Base-by-base conservation (phyloP, 1,140 invertebrate genomes). In the Calycopis cecrops region DNA sequence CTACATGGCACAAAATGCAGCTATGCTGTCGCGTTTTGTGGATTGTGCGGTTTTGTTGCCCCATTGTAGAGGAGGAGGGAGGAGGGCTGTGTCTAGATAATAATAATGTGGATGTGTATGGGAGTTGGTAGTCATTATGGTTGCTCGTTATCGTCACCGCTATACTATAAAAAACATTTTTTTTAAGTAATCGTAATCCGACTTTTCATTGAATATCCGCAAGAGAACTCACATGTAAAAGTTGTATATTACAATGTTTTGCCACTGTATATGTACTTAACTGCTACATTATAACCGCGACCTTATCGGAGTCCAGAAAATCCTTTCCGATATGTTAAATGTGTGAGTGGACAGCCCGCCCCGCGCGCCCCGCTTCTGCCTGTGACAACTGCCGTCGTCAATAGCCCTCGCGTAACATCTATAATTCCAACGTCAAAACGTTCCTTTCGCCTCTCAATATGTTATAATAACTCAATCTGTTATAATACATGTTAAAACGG, bases 331-430 rank as follows among this genome's bases (percentile, higher is more conserved):
- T 56, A 69, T 59, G 64, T 73, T 59, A 67, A 69, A 58, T 63
- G 50, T 54, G 52, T 60, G 53, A 48, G 58, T 62, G 71, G 51
- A 48, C 59, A 54, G 59, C 50, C 67, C 70, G 71, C 71, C 73
- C 77, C 71, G 76, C 79, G n/a, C 40, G 73, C 68, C 61, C 72
- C 48, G 14, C 60, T 55, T 69, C 78, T 85, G 80, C 56, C 62
- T 57, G 61, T 84, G 80, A 85, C 82, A 85, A 75, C 71, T 70
- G n/a, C 53, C 62, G 55, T 51, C 58, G 62, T n/a, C n/a, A 77
- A 67, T 71, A 71, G 67, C 73, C 71, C 69, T 76, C 67, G 64
- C 71, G 21, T 28, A 6, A 28, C 21, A 28, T 28, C 21, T 28
- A 28, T 28, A 28, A 28, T 28, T 28, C 21, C 6, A 28, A 28